These are phyloP conservation scores for Chalcis sispes DNA, from an alignment of 2,888 invertebrate genomes.

Conservation along the genomic window DNA sequence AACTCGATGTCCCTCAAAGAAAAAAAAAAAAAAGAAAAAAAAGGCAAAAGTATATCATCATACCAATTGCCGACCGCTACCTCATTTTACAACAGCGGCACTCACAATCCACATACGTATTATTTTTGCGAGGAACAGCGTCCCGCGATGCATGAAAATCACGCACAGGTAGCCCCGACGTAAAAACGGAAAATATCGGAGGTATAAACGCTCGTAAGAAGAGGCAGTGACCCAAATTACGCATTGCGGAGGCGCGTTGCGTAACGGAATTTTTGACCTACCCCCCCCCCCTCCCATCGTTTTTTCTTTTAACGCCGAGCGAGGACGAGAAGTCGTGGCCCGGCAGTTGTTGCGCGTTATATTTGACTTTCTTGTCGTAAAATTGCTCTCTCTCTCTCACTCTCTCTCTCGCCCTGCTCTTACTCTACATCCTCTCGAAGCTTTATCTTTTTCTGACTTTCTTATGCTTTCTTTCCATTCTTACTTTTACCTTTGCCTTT, in stretches of 20 bases:
- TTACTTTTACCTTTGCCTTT: too few relatives aligned
- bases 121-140: too few relatives aligned
- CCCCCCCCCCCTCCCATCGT: slow-evolving; percentile 8
- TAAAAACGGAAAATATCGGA: not conserved
- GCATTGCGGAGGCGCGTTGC: not conserved
- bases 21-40: too few relatives aligned
- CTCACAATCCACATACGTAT: too few relatives aligned
- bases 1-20: too few relatives aligned
- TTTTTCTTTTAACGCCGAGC: not conserved
- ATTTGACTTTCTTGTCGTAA: not conserved
- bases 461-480: not conserved
- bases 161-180: too few relatives aligned
- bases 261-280: slow-evolving; percentile 18
- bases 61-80: too few relatives aligned
- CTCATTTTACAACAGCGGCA: too few relatives aligned
- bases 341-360: too few relatives aligned
- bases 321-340: too few relatives aligned
- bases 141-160: too few relatives aligned
- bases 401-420: not conserved
- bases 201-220: not conserved
- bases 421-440: not conserved
- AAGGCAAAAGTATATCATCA: too few relatives aligned
- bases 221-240: slow-evolving; percentile 39
- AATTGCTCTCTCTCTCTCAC: not conserved
- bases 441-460: not conserved